Conservation (phyloP, 2,888 invertebrate species). For the Diogma glabrata region DNA sequence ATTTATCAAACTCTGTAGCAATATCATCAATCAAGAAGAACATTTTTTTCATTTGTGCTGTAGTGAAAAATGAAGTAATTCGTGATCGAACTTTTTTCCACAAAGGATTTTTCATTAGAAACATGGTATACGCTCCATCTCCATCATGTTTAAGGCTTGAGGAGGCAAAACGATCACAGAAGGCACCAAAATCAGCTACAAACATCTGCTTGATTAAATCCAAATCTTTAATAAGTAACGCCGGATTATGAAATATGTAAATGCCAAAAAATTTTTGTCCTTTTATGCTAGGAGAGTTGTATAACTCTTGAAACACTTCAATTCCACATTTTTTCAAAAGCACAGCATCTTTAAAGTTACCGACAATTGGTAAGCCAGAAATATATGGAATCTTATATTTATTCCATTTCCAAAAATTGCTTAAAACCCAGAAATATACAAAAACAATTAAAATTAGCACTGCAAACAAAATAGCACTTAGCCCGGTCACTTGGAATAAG, state of each 20-base stretch:
- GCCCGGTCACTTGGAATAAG: too few relatives aligned
- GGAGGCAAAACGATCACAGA: neutral
- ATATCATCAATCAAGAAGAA: conserved; percentile 12
- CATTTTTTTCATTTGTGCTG: conserved; percentile 15
- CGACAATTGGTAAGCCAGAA: too few relatives aligned
- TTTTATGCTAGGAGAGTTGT: conserved; percentile 21
- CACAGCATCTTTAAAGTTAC: too few relatives aligned
- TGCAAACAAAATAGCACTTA: too few relatives aligned
- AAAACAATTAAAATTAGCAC: too few relatives aligned
- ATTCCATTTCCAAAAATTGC: too few relatives aligned
- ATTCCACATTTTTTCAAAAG: conserved; percentile 27
- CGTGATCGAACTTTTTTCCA: neutral
- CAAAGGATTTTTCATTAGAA: neutral
- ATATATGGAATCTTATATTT: too few relatives aligned
- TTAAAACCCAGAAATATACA: too few relatives aligned
- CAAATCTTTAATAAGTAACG: conserved; percentile 18
- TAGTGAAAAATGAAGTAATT: conserved; percentile 27
- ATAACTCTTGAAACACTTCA: conserved; percentile 30
- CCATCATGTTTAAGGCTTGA: neutral
- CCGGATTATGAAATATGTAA: conserved; percentile 15
- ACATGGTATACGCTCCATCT: neutral
- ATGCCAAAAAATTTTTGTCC: neutral
- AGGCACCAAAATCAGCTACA: neutral
- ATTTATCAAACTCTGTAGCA: conserved; percentile 11
- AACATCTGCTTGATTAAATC: neutral